Percentiles rank a stretch among this genome's conserved stretches.
phyloP scores from a whole-genome alignment of 2,888 invertebrate genomes.

The Agonum fuliginosum region DNA sequence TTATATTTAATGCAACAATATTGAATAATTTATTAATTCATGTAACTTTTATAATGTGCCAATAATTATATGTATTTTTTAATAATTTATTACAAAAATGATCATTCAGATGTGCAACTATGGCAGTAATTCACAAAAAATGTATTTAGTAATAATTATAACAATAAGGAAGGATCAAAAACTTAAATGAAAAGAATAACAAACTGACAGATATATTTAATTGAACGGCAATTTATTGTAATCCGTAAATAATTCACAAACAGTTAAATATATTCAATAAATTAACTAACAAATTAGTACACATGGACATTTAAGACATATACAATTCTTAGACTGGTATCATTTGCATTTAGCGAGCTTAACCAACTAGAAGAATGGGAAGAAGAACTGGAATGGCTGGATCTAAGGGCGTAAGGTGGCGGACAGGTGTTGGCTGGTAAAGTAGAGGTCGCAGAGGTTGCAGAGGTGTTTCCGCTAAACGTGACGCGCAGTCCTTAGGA shows the following conservation, averaged over 20 bases:
- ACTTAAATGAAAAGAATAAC: too few species aligned
- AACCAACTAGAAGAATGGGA: not conserved
- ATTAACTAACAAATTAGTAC: constrained; percentile 39
- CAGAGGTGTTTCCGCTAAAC: constrained; percentile 40
- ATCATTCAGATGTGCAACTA: too few species aligned
- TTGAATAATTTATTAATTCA: too few species aligned
- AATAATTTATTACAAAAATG: too few species aligned
- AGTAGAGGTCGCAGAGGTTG: not conserved
- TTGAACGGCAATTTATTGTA: constrained; percentile 55
- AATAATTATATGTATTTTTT: too few species aligned
- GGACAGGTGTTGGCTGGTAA: constrained; percentile 28
- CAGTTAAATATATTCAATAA: constrained; percentile 35
- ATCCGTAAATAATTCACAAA: constrained; percentile 47
- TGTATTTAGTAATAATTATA: not conserved
- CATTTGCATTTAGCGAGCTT: constrained; percentile 20
- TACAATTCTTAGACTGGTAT: constrained; percentile 37
- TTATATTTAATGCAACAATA: too few species aligned
- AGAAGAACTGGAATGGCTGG: constrained; percentile 7
- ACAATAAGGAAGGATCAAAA: not conserved
- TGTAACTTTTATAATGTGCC: too few species aligned
- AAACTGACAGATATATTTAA: constrained; percentile 33
- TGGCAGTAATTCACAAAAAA: not conserved
- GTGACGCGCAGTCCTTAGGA: constrained; percentile 47
- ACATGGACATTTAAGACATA: constrained; percentile 43
- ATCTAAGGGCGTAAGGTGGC: not conserved